Evolutionary conservation across 1,140 invertebrate genomes (phyloP), one percentile per base, ranked within the genome.

Genomic region (Bombus vancouverensis): DNA sequence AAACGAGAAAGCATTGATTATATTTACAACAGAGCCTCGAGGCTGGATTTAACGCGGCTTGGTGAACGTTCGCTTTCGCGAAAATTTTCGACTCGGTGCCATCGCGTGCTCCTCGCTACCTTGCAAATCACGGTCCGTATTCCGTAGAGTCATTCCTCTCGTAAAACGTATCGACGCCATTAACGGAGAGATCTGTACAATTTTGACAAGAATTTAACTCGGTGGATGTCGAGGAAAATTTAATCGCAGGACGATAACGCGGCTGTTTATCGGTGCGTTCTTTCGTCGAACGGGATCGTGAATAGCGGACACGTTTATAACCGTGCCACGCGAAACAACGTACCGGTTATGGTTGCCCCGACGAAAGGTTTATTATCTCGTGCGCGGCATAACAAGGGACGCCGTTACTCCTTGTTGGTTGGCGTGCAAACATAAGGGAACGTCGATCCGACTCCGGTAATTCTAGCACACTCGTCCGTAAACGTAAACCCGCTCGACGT

Each of bases 311-410:
- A 68, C 82, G 75, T 84, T 71, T 78, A 84, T 53, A 71, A 71
- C 65, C 65, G 44, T n/a, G 80, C 68, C 79, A 42, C 25, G 28
- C 68, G 81, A 53, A 44, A 71, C 82, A 44, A 78, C 74, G 65
- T 18, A 59, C 74, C n/a, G 74, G 74, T 84, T 84, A 84, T 84
- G 47, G 74, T 71, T 59, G 66, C 39, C 12, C n/a, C 62, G 72
- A 25, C 71, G 72, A 83, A 83, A 78, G 82, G 74, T 84, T 84
- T 84, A 84, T 84, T 78, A 84, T 84, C 75, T 59, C 47, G 65
- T 76, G 53, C 25, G 22, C 62, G 66, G 12, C 10, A 66, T 71
- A 84, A 78, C 66, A 57, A 78, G 82, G 28, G 59, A 83, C 44
- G 34, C n/a, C 34, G 8, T 66, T 44, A 39, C 28, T 44, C 47